Percentiles rank a stretch among this genome's conserved stretches.
These are phyloP conservation scores for Lepeophtheirus nordmannii DNA, from an alignment of 2,888 invertebrate genomes.

Conservation along the genomic window DNA sequence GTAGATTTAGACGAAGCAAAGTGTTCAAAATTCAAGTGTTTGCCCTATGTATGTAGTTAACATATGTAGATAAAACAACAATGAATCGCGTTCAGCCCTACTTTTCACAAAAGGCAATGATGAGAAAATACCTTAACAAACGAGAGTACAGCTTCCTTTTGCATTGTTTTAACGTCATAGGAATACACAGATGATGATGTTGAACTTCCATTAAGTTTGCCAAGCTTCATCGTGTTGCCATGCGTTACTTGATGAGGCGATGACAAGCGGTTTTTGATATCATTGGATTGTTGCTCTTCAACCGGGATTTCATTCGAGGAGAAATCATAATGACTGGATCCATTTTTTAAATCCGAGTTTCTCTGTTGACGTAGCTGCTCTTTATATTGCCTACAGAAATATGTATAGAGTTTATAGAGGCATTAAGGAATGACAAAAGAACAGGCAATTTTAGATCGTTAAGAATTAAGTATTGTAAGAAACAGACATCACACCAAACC, in stretches of 20 bases:
- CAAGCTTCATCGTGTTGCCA: not conserved
- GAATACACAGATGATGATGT: not conserved
- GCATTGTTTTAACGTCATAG: slow-evolving; percentile 28
- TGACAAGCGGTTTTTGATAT: not conserved
- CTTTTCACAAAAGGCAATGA: not conserved
- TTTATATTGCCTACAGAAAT: slow-evolving; percentile 10
- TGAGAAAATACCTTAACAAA: slow-evolving; percentile 31
- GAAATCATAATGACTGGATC: not conserved
- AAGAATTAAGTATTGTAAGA: not conserved
- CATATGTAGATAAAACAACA: no score
- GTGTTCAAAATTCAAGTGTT: no score
- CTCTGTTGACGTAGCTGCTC: slow-evolving; percentile 18
- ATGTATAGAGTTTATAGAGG: no score
- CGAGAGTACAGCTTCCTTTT: slow-evolving; percentile 34
- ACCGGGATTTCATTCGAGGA: not conserved
- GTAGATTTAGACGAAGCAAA: no score
- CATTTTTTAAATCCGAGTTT: slow-evolving; percentile 4
- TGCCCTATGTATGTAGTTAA: no score
- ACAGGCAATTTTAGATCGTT: no score
- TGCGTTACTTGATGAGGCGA: not conserved
- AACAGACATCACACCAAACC: no score
- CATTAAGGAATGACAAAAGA: no score
- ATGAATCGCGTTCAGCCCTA: no score
- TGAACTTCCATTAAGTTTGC: not conserved
- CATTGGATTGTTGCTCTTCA: not conserved